Base-by-base conservation (phyloP, 2,888 invertebrate species). In the Eupeodes latifasciatus region DNA sequence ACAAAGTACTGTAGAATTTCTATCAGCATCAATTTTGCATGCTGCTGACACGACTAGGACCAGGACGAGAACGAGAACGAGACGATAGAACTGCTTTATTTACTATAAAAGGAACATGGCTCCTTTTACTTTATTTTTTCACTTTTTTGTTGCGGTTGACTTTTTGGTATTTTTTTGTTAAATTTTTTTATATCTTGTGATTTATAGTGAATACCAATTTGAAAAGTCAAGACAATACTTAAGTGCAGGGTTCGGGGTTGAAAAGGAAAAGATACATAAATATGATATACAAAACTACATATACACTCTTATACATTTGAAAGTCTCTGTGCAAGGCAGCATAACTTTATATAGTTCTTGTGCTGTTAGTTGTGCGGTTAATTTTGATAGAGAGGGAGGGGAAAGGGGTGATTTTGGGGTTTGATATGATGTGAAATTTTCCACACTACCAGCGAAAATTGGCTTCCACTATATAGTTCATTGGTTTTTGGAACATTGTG, bases 381-480 rank as follows among this genome's bases (percentile, higher is more conserved):
- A 9, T 40, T 40, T 27, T 27, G 27, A 27, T 27, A 27, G 27
- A 40, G 40, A 27, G n/a, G 5, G 11, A 11, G 10, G 7, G 12
- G 47, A 1, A 1, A 9, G 6, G 44, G 5, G 44, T 44, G 10
- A 11, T 12, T 5, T 47, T 11, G 36, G 34, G 14, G 12, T 27
- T 19, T 66, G 66, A 49, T 47, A 40, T n/a, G 72, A 62, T 79
- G 76, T 47, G 76, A 80, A 81, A 71, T 88, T 85, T 88, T 78
- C 81, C 74, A 85, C 88, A 85, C 74, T 81, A 67, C 12, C 77
- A 61, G 78, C 78, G 85, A 85, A 88, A 88, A 88, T 81, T 88
- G 88, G 77, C 78, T 88, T 81, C 88, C 71, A 85, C 88, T 85
- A 75, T 78, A 81, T 59, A 85, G 75, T 85, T 88, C 85, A 85